phyloP scores from a whole-genome alignment of 2,888 invertebrate species.

The Agrilus cyanescens region DNA sequence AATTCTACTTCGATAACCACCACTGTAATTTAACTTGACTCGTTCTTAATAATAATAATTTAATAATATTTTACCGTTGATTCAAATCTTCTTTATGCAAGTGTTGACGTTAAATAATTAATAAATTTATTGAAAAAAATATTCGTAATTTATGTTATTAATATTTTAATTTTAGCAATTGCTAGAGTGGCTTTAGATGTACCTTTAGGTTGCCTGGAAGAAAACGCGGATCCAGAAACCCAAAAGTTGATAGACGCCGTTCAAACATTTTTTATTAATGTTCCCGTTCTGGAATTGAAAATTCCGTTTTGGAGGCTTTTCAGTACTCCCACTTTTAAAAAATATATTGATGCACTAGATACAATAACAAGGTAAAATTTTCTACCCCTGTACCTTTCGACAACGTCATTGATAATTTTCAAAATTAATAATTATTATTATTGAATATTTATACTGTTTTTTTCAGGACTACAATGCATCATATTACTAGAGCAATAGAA shows the following conservation, averaged over 20 bases:
- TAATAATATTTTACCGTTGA: too few relatives aligned
- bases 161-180: conserved; percentile 49
- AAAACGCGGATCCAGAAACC: conserved; percentile 41
- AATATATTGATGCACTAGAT: conserved; percentile 53
- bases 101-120: not conserved
- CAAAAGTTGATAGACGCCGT: conserved; percentile 55
- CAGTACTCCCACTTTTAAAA: conserved; percentile 48
- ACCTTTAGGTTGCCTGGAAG: conserved; percentile 50
- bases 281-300: conserved; percentile 50
- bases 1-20: too few relatives aligned
- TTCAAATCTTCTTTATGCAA: not conserved
- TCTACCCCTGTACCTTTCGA: not conserved
- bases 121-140: too few relatives aligned
- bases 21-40: too few relatives aligned
- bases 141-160: too few relatives aligned
- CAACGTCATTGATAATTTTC: not conserved
- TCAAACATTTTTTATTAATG: conserved; percentile 52
- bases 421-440: not conserved
- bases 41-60: too few relatives aligned
- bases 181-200: conserved; percentile 55
- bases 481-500: conserved; percentile 46
- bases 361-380: conserved; percentile 49
- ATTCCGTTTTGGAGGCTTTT: conserved; percentile 58
- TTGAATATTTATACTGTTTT: conserved; percentile 5
- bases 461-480: conserved; percentile 50